Percentiles rank a stretch among this genome's conserved stretches.
Evolutionary conservation across 2,797 vertebrate species (phyloP).

Genomic region (Chaunax sp.): DNA sequence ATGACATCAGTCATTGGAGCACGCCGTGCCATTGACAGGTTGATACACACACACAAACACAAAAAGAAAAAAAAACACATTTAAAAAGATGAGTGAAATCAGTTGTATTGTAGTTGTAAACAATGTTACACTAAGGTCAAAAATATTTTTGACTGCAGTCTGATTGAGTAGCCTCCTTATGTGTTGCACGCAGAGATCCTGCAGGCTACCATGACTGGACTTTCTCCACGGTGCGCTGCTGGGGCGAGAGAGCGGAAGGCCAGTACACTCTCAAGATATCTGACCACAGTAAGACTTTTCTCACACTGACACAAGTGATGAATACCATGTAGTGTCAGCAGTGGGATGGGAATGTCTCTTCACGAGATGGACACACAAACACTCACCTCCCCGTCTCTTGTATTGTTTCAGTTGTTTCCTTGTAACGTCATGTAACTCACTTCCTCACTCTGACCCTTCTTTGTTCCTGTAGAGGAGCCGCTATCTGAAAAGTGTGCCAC

Average conservation of each 20-base stretch:
- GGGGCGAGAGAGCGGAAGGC: constrained; percentile 92
- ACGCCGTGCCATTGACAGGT: constrained; percentile 90
- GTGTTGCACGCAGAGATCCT: constrained; percentile 82
- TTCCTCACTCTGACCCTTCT: not conserved
- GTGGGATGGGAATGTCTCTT: no score
- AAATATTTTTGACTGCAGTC: not conserved
- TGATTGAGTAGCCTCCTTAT: not conserved
- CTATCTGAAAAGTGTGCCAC: constrained; percentile 43
- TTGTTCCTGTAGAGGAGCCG: constrained; percentile 74
- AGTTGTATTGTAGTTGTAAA: not conserved
- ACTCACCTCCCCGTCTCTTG: not conserved
- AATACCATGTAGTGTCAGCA: not conserved
- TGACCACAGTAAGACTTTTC: constrained; percentile 86
- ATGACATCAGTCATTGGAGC: constrained; percentile 92
- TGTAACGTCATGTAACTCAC: not conserved
- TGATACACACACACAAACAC: accelerated
- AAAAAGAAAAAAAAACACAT: no score
- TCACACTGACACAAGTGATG: not conserved
- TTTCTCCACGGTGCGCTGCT: constrained; percentile 97
- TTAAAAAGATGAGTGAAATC: not conserved
- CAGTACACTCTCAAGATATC: constrained; percentile 87
- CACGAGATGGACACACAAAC: not conserved
- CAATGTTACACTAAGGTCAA: not conserved
- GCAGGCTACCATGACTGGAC: constrained; percentile 94
- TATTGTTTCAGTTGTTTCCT: not conserved